Evolutionary conservation across 2,113 vertebrate species (phyloP), one percentile per base, ranked within the genome.

Genomic region (Cyanocitta stelleri): DNA sequence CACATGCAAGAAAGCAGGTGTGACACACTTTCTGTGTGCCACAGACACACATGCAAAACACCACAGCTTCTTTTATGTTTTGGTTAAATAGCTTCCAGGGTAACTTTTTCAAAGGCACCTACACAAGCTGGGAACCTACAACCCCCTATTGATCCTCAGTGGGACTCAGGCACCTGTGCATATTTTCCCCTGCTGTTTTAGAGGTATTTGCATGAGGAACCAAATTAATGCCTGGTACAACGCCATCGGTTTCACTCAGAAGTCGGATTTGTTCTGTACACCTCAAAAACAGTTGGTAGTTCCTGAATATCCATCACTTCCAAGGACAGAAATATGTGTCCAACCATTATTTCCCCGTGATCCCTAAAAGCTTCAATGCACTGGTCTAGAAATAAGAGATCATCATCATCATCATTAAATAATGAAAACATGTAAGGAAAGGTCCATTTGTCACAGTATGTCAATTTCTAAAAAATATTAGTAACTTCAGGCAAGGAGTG

Each of bases 11-110:
- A 63, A 75, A 41, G 89, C 94, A 96, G 96, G 92, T 97, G 94
- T 96, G 95, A 97, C 94, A 97, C 61, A 96, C 15, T 96, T 97
- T 96, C 88, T 64, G 52, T 3, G 3, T 33, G 83, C 91, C 32
- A 5, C 72, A 91, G 89, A 76, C 80, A 56, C 1, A 3, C 84
- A 91, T 6, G 33, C 8, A 6, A 81, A 56, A 86, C 0, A 16
- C 78, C 85, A 58, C 91, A 88, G 87, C 58, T 77, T 33, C 77
- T 97, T 81, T 95, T 30, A 88, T 84, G 56, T 68, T 78, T 93
- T 90, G 72, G 69, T 86, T 84, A 71, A 91, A 90, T 54, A 95
- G 54, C 75, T 94, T 94, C 89, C 78, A 96, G 61, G 10, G 12
- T 56, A 67, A 56, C 61, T 75, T 89, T 75, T 75, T 90, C 93